These are phyloP conservation scores for Daboia siamensis DNA, from an alignment of 2,113 vertebrate genomes.

Conservation along the genomic window DNA sequence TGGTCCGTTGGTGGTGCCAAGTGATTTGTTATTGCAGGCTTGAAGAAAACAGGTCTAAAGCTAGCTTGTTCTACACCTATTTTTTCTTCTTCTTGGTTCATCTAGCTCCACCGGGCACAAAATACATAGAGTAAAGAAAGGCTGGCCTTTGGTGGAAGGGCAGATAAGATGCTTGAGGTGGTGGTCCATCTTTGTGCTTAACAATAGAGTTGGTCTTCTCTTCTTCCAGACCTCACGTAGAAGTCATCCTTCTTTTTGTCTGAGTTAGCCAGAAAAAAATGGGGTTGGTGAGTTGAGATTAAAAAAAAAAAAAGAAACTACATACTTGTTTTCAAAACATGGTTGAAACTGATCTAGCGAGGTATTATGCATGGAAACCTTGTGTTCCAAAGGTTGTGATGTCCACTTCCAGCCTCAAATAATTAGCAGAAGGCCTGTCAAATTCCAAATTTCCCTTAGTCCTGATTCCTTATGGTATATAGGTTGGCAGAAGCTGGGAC, in stretches of 20 bases:
- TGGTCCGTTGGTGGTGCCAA: not conserved
- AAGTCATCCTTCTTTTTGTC: not conserved
- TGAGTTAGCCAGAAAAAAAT: not conserved
- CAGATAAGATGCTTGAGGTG: not conserved
- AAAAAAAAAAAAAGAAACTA: not conserved
- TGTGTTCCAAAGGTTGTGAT: not conserved
- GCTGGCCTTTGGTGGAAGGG: not conserved
- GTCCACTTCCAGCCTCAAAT: not conserved
- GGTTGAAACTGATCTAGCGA: not conserved
- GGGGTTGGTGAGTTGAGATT: not conserved
- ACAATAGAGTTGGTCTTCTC: too few species aligned
- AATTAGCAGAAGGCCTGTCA: not conserved
- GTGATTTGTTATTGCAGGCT: not conserved
- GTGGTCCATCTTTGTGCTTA: not conserved
- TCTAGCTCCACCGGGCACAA: not conserved
- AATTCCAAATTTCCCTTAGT: not conserved
- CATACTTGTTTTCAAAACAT: not conserved
- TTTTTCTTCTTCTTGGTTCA: not conserved
- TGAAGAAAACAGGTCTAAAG: not conserved
- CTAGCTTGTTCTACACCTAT: not conserved
- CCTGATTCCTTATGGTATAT: not conserved
- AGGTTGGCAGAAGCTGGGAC: too few species aligned
- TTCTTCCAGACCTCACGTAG: not conserved
- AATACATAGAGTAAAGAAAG: not conserved
- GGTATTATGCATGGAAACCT: not conserved